phyloP scores from a whole-genome alignment of 2,888 invertebrate species.

The Eugnorisma glareosa region DNA sequence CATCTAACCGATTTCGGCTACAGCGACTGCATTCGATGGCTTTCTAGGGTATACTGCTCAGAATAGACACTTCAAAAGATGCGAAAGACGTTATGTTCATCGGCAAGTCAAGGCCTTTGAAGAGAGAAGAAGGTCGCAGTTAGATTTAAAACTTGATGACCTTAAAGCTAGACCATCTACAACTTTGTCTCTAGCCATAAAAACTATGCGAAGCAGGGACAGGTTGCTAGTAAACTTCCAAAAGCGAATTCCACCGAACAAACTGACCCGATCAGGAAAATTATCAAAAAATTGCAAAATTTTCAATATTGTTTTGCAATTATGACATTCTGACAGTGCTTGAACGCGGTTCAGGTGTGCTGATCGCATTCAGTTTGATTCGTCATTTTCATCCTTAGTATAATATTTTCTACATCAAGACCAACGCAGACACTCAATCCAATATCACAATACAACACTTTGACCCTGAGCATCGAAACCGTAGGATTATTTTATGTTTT shows the following conservation, averaged over 20 bases:
- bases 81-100: too few relatives aligned
- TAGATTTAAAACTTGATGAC: too few relatives aligned
- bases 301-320: too few relatives aligned
- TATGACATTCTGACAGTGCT: not conserved
- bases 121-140: too few relatives aligned
- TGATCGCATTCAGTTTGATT: not conserved
- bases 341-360: not conserved
- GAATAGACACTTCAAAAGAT: too few relatives aligned
- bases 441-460: constrained; percentile 13
- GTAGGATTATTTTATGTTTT: constrained; percentile 62
- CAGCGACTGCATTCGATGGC: too few relatives aligned
- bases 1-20: not conserved
- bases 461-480: constrained; percentile 28
- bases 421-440: constrained; percentile 8
- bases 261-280: not conserved
- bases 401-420: constrained; percentile 25
- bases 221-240: not conserved
- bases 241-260: not conserved
- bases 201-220: not conserved
- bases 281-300: not conserved
- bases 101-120: too few relatives aligned
- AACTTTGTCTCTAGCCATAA: not conserved
- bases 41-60: too few relatives aligned
- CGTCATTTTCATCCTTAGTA: not conserved
- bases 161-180: too few relatives aligned